These are phyloP conservation scores for Dipodomys stephensi DNA, from an alignment of 2,113 vertebrate genomes.

Conservation along the genomic window DNA sequence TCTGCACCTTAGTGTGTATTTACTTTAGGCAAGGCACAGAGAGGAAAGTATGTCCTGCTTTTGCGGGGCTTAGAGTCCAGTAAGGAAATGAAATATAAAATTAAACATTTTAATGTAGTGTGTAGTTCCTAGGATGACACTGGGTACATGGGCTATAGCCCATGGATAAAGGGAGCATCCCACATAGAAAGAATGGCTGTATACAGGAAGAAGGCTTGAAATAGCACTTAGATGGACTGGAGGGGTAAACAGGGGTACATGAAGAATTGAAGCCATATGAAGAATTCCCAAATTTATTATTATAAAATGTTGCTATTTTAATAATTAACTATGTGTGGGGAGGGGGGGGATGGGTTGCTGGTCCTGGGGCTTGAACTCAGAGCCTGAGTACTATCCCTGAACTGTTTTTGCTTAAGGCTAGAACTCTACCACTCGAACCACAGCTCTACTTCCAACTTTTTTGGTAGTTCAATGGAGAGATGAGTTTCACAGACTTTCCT, in stretches of 20 bases:
- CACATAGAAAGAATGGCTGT: neutral
- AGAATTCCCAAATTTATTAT: conserved; percentile 35
- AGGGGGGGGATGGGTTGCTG: no score
- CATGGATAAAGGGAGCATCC: neutral
- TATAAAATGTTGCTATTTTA: conserved; percentile 13
- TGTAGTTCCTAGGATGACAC: neutral
- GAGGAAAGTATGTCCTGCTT: neutral
- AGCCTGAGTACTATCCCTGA: no score
- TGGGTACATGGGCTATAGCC: neutral
- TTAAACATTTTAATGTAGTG: neutral
- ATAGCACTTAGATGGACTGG: neutral
- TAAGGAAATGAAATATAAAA: conserved; percentile 36
- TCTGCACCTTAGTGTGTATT: conserved; percentile 4
- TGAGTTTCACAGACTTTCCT: no score
- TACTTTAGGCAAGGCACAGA: conserved; percentile 12
- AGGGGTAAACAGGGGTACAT: neutral
- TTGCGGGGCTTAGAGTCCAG: neutral
- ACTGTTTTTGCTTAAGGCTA: no score
- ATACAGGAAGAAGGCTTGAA: neutral
- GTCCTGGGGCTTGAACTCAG: no score
- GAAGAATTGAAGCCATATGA: neutral
- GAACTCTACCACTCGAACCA: no score
- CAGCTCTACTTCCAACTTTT: no score
- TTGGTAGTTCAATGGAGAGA: no score
- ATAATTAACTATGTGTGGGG: neutral